These are phyloP conservation scores for Gila orcuttii DNA, from an alignment of 2,113 vertebrate species.

Conservation along the genomic window DNA sequence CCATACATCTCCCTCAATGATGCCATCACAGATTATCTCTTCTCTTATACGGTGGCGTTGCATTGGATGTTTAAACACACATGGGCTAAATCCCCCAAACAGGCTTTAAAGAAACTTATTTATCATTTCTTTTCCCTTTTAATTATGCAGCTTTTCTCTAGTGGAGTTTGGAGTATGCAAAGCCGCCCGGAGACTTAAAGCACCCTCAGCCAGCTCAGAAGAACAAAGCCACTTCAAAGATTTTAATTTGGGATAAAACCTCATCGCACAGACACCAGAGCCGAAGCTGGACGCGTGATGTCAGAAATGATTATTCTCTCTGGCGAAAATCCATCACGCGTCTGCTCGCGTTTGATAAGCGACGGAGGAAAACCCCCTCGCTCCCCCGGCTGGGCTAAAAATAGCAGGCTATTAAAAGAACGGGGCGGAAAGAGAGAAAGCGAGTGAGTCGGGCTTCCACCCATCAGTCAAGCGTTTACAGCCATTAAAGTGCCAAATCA, in stretches of 20 bases:
- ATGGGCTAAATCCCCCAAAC: neutral
- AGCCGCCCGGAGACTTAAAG: neutral
- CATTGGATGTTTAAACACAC: neutral
- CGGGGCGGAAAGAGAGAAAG: neutral
- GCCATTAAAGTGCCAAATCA: neutral
- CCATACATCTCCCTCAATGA: neutral
- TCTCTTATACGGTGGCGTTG: too few relatives aligned
- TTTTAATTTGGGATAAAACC: neutral
- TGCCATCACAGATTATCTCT: too few relatives aligned
- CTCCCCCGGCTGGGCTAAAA: constrained; percentile 33
- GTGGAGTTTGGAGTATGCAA: neutral
- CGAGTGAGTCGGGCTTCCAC: neutral
- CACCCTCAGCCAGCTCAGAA: neutral
- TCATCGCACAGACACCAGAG: neutral
- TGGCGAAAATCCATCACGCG: constrained; percentile 10
- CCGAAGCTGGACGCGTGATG: constrained; percentile 38
- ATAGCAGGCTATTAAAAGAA: constrained; percentile 54
- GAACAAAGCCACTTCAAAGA: neutral
- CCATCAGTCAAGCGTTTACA: neutral
- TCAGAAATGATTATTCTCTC: constrained; percentile 30
- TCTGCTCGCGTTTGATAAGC: constrained; percentile 56
- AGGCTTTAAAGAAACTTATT: neutral
- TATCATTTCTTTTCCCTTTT: neutral
- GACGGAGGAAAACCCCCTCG: constrained; percentile 37
- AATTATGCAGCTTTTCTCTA: neutral